A percentile compares a stretch with the other conserved stretches of the same genome.
phyloP scores from a whole-genome alignment of 2,888 invertebrate genomes.

The Cartodere bifasciata region DNA sequence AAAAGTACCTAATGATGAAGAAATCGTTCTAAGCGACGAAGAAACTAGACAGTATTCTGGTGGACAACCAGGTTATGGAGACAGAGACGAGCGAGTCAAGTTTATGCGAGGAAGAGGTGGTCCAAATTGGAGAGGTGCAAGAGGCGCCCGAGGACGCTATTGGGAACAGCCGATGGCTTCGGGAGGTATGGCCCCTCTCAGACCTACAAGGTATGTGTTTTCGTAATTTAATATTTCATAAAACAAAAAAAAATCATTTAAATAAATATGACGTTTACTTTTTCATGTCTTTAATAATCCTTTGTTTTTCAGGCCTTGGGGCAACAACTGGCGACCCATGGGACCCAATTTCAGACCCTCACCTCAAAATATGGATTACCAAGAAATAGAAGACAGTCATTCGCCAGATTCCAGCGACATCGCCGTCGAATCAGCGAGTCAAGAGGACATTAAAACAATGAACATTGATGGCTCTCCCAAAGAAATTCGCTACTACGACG shows the following conservation, averaged over 20 bases:
- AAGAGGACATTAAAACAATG: constrained; percentile 65
- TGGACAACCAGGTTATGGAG: constrained; percentile 17
- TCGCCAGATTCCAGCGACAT: constrained; percentile 17
- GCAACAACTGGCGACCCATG: constrained; percentile 20
- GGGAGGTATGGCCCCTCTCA: no score
- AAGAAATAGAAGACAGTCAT: constrained; percentile 13
- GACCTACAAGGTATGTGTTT: no score
- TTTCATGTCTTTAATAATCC: no score
- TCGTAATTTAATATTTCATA: no score
- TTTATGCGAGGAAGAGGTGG: constrained; percentile 11
- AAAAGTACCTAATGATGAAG: constrained; percentile 35
- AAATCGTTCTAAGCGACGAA: constrained; percentile 21
- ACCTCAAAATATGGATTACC: constrained; percentile 7
- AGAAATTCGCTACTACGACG: constrained; percentile 77
- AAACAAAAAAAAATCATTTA: no score
- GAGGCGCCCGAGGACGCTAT: constrained; percentile 9
- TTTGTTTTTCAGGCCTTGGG: constrained; percentile 22
- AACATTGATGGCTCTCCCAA: constrained; percentile 69
- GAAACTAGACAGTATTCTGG: constrained; percentile 8
- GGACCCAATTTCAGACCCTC: constrained; percentile 14
- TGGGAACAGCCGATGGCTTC: constrained; percentile 6
- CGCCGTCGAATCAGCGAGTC: constrained; percentile 33
- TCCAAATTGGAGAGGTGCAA: constrained; percentile 18
- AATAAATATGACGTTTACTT: no score
- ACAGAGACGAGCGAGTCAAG: constrained; percentile 13